Base-by-base conservation (phyloP, 2,113 vertebrate genomes). In the Pluvialis apricaria region DNA sequence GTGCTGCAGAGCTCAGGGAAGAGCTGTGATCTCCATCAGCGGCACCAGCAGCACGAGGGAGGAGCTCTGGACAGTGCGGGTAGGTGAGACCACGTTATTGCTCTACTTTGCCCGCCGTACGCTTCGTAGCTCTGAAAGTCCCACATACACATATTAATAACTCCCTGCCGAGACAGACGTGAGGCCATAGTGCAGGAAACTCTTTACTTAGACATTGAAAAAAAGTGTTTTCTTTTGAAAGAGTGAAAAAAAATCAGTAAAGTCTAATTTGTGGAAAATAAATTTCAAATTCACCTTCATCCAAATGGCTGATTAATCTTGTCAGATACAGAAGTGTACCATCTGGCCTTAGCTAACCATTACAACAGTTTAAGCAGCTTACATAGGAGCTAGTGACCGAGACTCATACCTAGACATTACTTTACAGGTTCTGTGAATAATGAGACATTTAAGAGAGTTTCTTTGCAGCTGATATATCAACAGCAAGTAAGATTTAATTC, bases 21-120 rank as follows among this genome's bases (percentile, higher is more conserved):
- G 51, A 75, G 51, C 45, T 78, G 19, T 38, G 28, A 40, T 32
- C n/a, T 64, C 55, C 5, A 15, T 36, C 38, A 64, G 22, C 52
- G 40, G 19, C 6, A 5, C 28, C 13, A 32, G 15, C 51, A 72
- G 34, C n/a, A 15, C 0, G 0, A 79, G 16, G 15, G 24, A 52
- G 26, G 20, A 76, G 5, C 22, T 68, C 25, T 36, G 47, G 36
- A 36, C 28, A 69, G 3, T 0, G 0, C 16, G 13, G 9, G 2
- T 20, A 75, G 26, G 3, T 44, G 32, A 68, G 61, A 45, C 44
- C 1, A 0, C 18, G 21, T 12, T 40, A 5, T 2, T 29, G 10
- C 16, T 61, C 21, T 9, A 2, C 38, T 81, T 36, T 61, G 18
- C 15, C 31, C 70, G 31, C 44, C 34, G 15, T 12, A 8, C 8